Percentiles rank a stretch among this genome's conserved stretches.
phyloP scores from a whole-genome alignment of 2,113 vertebrate species.

The Microcebus jonahi region DNA sequence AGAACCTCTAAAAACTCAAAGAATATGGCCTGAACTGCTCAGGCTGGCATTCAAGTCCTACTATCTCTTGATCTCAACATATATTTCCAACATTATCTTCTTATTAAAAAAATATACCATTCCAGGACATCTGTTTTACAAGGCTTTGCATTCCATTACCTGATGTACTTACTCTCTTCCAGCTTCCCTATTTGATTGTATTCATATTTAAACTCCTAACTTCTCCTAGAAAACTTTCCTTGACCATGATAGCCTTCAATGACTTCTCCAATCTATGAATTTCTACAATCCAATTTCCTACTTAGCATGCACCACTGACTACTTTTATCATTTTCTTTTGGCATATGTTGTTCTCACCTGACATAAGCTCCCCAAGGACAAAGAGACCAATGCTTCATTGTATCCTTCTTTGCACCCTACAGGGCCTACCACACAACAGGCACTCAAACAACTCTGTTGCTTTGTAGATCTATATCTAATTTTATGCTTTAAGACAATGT shows the following conservation, averaged over 20 bases:
- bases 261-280: neutral
- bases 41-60: neutral
- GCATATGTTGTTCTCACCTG: neutral
- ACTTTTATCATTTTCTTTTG: neutral
- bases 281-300: neutral
- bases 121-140: neutral
- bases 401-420: neutral
- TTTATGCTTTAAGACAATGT: neutral
- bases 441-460: neutral
- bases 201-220: neutral
- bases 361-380: neutral
- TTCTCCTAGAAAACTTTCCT: neutral
- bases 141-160: neutral
- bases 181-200: neutral
- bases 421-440: neutral
- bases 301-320: neutral
- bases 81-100: neutral
- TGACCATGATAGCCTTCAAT: neutral
- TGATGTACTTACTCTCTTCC: neutral
- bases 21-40: neutral
- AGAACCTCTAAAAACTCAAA: neutral
- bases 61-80: neutral
- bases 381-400: neutral
- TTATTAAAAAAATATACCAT: neutral
- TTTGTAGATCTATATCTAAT: neutral